These are phyloP conservation scores for Amphiura filiformis DNA, from an alignment of 35 echinoderm and acorn worm species.

Conservation along the genomic window DNA sequence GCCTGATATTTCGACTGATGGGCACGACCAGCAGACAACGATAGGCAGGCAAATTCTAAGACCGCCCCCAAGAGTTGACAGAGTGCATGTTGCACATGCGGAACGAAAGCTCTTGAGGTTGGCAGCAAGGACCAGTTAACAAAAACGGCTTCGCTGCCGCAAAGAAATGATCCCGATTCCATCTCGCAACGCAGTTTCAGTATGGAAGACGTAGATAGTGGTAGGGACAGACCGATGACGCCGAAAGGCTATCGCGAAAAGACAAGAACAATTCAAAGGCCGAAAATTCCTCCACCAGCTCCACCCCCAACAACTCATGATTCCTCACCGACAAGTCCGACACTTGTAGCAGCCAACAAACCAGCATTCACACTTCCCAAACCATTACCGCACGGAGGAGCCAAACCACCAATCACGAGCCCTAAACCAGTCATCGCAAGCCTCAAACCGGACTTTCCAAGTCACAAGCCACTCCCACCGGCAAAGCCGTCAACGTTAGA, in stretches of 20 bases:
- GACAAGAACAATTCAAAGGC: constrained; percentile 48
- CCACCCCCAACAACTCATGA: constrained; percentile 56
- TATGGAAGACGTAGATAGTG: constrained; percentile 27
- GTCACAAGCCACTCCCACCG: constrained; percentile 33
- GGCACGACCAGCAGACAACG: constrained; percentile 12
- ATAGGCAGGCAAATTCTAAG: constrained; percentile 33
- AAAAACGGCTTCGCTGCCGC: constrained; percentile 74
- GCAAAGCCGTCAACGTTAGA: constrained; percentile 51
- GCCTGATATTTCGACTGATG: constrained; percentile 1
- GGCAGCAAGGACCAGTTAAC: constrained; percentile 49
- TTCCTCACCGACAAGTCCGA: constrained; percentile 59
- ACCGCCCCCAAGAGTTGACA: constrained; percentile 56
- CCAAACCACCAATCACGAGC: constrained; percentile 55
- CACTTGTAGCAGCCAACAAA: constrained; percentile 35
- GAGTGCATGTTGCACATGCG: constrained; percentile 25
- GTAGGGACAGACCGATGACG: constrained; percentile 30
- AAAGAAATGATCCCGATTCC: constrained; percentile 34
- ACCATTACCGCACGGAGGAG: constrained; percentile 47
- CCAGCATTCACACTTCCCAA: constrained; percentile 60
- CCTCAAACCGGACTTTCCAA: constrained; percentile 42
- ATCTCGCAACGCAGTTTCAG: neutral
- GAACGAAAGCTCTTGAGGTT: constrained; percentile 27
- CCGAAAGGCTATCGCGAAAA: constrained; percentile 53
- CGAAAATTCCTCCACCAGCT: constrained; percentile 64
- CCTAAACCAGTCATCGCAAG: constrained; percentile 59